Conservation (phyloP, 2,797 vertebrate genomes). For the Neostethus bicornis region DNA sequence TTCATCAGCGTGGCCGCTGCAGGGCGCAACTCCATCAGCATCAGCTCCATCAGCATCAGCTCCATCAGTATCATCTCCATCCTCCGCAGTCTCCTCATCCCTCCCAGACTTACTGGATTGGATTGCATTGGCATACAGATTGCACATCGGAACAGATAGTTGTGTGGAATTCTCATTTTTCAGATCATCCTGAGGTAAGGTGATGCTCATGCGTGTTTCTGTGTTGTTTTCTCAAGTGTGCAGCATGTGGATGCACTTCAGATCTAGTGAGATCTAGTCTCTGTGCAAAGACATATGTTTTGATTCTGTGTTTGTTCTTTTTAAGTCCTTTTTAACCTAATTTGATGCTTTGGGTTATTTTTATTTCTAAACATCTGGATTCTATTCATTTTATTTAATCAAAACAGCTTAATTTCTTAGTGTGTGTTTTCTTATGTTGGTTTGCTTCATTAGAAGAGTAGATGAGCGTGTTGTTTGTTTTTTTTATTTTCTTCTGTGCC, state of each 20-base stretch:
- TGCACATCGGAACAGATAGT: neutral
- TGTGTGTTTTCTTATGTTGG: slow-evolving; percentile 27
- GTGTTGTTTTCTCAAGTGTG: slow-evolving; percentile 23
- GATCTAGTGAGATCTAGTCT: slow-evolving; percentile 23
- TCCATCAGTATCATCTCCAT: slow-evolving; percentile 63
- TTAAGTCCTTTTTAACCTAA: neutral
- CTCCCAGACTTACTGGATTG: slow-evolving; percentile 15
- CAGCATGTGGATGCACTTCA: slow-evolving; percentile 33
- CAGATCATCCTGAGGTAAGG: slow-evolving; percentile 64
- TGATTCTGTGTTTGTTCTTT: slow-evolving; percentile 3
- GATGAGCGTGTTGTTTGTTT: slow-evolving; percentile 1
- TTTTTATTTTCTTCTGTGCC: slow-evolving; percentile 13
- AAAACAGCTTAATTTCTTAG: slow-evolving; percentile 1
- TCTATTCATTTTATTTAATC: slow-evolving; percentile 2
- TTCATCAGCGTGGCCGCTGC: slow-evolving; percentile 44
- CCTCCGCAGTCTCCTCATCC: slow-evolving; percentile 74
- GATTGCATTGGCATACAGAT: slow-evolving; percentile 9
- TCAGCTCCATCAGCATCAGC: slow-evolving; percentile 72
- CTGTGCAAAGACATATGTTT: too few species aligned
- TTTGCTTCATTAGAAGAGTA: slow-evolving; percentile 15
- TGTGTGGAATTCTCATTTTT: slow-evolving; percentile 24
- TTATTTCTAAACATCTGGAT: slow-evolving; percentile 7
- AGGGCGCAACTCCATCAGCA: slow-evolving; percentile 62
- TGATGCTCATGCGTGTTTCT: neutral
- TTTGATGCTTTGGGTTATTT: neutral